Evolutionary conservation across 2,113 vertebrate genomes (phyloP).

Genomic region (Leuciscus idus): DNA sequence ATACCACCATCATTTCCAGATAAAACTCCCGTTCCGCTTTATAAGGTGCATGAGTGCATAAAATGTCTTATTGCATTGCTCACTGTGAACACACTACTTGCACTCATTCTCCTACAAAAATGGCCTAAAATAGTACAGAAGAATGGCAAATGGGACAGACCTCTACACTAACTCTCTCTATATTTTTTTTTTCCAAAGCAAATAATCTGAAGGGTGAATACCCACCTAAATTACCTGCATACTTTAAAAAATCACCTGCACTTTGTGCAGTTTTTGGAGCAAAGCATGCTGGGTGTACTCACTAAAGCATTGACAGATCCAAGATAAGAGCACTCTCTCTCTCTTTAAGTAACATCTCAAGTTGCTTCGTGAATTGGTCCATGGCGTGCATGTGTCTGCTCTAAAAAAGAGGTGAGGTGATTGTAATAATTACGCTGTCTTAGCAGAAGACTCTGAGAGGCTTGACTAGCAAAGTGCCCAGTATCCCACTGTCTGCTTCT

Average conservation of each 20-base stretch:
- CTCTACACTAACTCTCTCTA: background rate
- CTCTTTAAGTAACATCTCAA: conserved; percentile 67
- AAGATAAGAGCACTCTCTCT: background rate
- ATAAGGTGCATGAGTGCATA: background rate
- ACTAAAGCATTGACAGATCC: conserved; percentile 1
- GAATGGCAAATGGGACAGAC: background rate
- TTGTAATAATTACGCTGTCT: conserved; percentile 64
- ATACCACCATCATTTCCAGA: background rate
- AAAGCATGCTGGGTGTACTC: conserved; percentile 22
- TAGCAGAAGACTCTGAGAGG: conserved; percentile 37
- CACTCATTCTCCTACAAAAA: background rate
- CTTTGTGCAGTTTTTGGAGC: conserved; percentile 15
- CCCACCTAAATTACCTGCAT: background rate
- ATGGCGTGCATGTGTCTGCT: conserved; percentile 56
- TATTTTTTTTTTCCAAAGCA: background rate
- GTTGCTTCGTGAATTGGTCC: conserved; percentile 65
- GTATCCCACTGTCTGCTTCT: conserved; percentile 26
- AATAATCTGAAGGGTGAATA: background rate
- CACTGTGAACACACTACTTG: background rate
- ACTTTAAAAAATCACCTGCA: background rate
- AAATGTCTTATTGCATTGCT: background rate
- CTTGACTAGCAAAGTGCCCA: conserved; percentile 38
- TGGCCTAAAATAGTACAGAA: background rate
- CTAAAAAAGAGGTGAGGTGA: conserved; percentile 60
- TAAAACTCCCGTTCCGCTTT: background rate